Evolutionary conservation across 2,888 invertebrate species (phyloP).

Genomic region (Brachyptera risi): DNA sequence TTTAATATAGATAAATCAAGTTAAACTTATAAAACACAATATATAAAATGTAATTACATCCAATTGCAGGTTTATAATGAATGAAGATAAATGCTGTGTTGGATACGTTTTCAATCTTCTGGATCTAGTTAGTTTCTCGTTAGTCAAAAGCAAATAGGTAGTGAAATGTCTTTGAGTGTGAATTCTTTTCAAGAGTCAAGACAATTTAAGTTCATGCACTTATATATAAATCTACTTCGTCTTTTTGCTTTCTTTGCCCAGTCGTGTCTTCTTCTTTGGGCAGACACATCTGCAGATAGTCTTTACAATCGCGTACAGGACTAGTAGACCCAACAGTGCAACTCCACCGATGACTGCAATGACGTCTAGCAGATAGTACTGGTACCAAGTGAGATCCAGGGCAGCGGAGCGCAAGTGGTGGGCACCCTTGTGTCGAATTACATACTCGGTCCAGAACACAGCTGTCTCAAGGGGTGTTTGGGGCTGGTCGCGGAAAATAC

Average conservation of each 20-base stretch:
- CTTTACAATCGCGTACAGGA: background rate
- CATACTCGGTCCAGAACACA: constrained; percentile 64
- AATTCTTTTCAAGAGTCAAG: too few relatives aligned
- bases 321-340: background rate
- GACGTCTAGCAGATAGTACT: constrained; percentile 45
- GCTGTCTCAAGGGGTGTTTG: constrained; percentile 56
- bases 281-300: background rate
- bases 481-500: constrained; percentile 53
- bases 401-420: constrained; percentile 44
- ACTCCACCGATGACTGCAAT: constrained; percentile 9
- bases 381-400: constrained; percentile 44
- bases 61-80: too few relatives aligned
- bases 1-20: too few relatives aligned
- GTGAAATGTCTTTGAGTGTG: too few relatives aligned
- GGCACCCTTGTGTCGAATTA: constrained; percentile 48
- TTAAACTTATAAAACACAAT: too few relatives aligned
- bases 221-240: constrained; percentile 8
- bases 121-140: too few relatives aligned
- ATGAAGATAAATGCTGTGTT: too few relatives aligned
- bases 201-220: too few relatives aligned
- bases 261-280: background rate
- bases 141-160: too few relatives aligned
- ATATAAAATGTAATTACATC: too few relatives aligned
- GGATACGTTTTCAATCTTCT: too few relatives aligned
- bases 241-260: background rate